Evolutionary conservation across 2,113 vertebrate genomes (phyloP), one percentile per base, ranked within the genome.

Genomic region (Oryctolagus cuniculus): DNA sequence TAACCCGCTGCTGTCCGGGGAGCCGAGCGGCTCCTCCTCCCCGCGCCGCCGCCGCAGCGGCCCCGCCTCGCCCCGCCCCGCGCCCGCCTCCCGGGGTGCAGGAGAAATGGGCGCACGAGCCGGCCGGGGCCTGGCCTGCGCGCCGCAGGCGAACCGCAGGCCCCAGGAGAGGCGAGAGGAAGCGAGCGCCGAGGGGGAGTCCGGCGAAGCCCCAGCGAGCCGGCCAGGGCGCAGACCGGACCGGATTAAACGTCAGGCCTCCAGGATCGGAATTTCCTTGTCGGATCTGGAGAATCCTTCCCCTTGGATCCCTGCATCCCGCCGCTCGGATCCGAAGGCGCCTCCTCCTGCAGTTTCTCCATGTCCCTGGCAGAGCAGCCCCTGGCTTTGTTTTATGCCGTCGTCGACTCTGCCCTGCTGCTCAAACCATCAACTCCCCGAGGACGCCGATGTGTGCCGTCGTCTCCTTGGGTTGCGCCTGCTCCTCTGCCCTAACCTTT

Each of bases 1-100:
- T 97, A 97, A 98, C 97, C 97, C 97, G 92, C 96, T 84, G 97
- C 96, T 69, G 85, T 78, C 97, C 96, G 87, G 91, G 96, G 81
- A 25, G 85, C 73, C 88, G 36, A 25, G 58, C 1, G 16, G 83
- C 53, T n/a, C 19, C 91, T 5, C 34, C 70, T 12, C 31, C 88
- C 13, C 38, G 22, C n/a, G 55, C n/a, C 3, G 70, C 38, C 4
- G 79, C 85, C 73, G 94, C 95, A 58, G 93, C 84, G 78, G 77
- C 85, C 91, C 96, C 87, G 25, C 97, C 74, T 86, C 72, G 82
- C 49, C n/a, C 9, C 9, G 70, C 34, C 13, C 19, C 15, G 27
- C 74, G 36, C 44, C 31, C 0, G 49, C 53, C 36, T 29, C 5
- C 22, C 15, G 12, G 12, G 13, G 79, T 15, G 67, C 21, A 2